Percentiles rank a stretch among this genome's conserved stretches.
These are phyloP conservation scores for Bradypodion pumilum DNA, from an alignment of 2,797 vertebrate species.

Conservation along the genomic window DNA sequence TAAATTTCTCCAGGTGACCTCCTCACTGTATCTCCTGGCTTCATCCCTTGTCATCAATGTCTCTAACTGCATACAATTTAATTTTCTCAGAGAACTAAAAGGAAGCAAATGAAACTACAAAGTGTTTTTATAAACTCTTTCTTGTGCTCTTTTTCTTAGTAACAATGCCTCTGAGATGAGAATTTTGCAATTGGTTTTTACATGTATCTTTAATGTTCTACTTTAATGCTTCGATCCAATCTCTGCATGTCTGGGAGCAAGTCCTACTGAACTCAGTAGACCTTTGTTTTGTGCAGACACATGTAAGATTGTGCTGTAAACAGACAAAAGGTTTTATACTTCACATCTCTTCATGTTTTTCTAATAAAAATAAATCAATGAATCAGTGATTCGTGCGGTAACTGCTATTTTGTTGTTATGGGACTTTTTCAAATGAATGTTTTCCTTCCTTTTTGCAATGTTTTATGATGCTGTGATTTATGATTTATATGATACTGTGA, in stretches of 20 bases:
- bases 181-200: neutral
- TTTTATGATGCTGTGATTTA: too few relatives aligned
- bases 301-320: neutral
- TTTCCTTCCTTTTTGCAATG: too few relatives aligned
- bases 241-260: neutral
- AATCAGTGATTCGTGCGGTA: too few relatives aligned
- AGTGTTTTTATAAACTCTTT: neutral
- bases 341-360: neutral
- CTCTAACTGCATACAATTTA: neutral
- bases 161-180: neutral
- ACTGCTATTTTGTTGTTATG: too few relatives aligned
- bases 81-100: neutral
- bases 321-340: neutral
- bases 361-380: neutral
- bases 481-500: too few relatives aligned
- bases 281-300: neutral
- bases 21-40: neutral
- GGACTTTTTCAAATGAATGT: too few relatives aligned
- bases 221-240: too few relatives aligned
- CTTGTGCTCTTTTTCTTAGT: neutral
- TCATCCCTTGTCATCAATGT: neutral
- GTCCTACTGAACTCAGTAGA: neutral
- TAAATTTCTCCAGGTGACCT: neutral
- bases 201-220: neutral
- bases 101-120: neutral